Base-by-base conservation (phyloP, 1,140 invertebrate genomes). In the Prorops nasuta region DNA sequence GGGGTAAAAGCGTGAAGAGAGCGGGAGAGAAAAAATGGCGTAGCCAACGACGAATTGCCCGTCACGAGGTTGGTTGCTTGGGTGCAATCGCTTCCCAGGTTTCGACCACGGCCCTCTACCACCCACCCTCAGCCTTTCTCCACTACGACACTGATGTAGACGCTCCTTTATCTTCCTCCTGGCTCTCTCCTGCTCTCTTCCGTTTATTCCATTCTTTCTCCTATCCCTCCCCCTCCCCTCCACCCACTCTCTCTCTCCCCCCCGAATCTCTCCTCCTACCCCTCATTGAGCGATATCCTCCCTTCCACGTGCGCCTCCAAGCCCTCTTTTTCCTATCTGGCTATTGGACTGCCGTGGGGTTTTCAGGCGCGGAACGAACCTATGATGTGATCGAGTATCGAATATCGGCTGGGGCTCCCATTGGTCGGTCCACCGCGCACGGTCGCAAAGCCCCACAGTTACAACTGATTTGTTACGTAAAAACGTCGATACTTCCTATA, bases 401-500 rank as follows among this genome's bases (percentile, higher is more conserved):
- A 76, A 65, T 76, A 77, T 77, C 74, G 75, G 68, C 74, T 74
- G 58, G 67, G 60, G 53, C 61, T 74, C 71, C 64, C 63, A 76
- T 76, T 77, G 75, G 75, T 69, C 53, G 66, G 58, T 67, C 62
- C 56, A 69, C 63, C 61, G 69, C 71, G 67, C 71, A 71, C 67
- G 65, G 67, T 71, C 70, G 69, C 69, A 58, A 58, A 57, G 70
- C 69, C 69, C 64, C 54, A 63, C 64, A 72, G 72, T 76, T 74
- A 71, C 75, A 74, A 77, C 75, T 76, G 75, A 77, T 77, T 76
- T 77, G 75, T 77, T 76, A 76, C 74, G 75, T 75, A 77, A 77
- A 77, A 77, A 77, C 74, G 75, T 77, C 75, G 74, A 77, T 77
- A 77, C 69, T 67, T 71, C 72, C 69, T 74, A 74, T 75, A 74